Evolutionary conservation across 2,113 vertebrate genomes (phyloP).

Genomic region (Cyanistes caeruleus): DNA sequence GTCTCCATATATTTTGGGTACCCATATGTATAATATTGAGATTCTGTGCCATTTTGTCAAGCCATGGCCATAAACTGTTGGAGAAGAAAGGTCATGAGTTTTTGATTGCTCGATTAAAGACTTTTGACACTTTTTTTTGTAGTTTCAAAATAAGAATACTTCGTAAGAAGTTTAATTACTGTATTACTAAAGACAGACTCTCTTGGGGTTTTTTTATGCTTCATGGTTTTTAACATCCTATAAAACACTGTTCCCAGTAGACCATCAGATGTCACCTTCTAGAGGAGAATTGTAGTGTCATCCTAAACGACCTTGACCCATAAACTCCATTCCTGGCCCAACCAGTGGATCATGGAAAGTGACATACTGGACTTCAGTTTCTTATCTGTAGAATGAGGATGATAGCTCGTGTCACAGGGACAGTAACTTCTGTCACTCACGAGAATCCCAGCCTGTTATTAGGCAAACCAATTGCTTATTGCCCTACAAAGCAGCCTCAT

Average conservation of each 20-base stretch:
- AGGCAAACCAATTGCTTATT: neutral
- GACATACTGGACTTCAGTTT: neutral
- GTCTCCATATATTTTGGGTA: neutral
- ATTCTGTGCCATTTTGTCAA: neutral
- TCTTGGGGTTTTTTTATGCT: neutral
- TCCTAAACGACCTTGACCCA: neutral
- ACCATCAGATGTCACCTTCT: neutral
- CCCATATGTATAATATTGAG: neutral
- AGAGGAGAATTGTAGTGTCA: neutral
- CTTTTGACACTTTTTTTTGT: neutral
- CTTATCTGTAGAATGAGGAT: neutral
- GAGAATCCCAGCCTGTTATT: neutral
- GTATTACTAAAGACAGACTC: neutral
- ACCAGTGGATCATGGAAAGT: neutral
- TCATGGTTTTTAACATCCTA: neutral
- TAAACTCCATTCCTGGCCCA: neutral
- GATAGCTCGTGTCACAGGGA: fast-evolving
- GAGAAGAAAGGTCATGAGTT: neutral
- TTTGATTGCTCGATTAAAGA: neutral
- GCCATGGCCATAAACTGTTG: neutral
- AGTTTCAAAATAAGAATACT: neutral
- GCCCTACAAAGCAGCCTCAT: neutral
- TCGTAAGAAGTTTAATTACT: neutral
- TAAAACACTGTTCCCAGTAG: neutral
- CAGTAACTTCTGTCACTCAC: neutral